Evolutionary conservation across 2,797 vertebrate genomes (phyloP), one percentile per base, ranked within the genome.

Genomic region (Sebastes steindachneri): DNA sequence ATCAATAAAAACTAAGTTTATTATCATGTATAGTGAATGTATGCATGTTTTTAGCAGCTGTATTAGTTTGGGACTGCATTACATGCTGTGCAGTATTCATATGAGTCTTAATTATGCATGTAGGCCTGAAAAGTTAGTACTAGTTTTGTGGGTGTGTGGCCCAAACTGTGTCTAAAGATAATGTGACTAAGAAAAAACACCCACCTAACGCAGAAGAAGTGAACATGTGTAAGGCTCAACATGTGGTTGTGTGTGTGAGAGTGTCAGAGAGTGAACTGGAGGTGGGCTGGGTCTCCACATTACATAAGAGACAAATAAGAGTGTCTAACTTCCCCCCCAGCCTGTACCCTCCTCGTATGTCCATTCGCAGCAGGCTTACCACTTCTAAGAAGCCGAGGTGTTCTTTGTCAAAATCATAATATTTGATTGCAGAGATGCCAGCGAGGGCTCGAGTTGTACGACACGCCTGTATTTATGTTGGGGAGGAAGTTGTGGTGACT

Each of bases 401-500:
- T 85, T 81, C 85, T 89, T 17, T 69, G 66, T 70, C 54, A 81
- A 59, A 86, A 84, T 79, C 63, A 35, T 58, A 79, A 80, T 86
- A 79, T 82, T 75, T 74, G 58, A 90, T 89, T 79, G 70, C 58
- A 73, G 79, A 62, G 45, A 67, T 73, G 35, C 45, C 66, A 59
- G 25, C 14, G 6, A 83, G 68, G 28, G 33, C 74, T 76, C 25
- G n/a, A 64, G 19, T 68, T 53, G 75, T 76, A 63, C 45, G 73
- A 78, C 84, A 83, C 23, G 53, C 80, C 45, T 29, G 82, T 90
- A 81, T 88, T 91, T 83, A 74, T 86, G 70, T 73, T 83, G 53
- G 31, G 71, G 76, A 91, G 93, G 90, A 93, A 93, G 92, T 92
- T 90, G 84, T 88, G 79, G 77, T 86, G 81, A 86, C 86, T 89